phyloP scores from a whole-genome alignment of 64 coral and sea anemone species.

The Platygyra sinensis region DNA sequence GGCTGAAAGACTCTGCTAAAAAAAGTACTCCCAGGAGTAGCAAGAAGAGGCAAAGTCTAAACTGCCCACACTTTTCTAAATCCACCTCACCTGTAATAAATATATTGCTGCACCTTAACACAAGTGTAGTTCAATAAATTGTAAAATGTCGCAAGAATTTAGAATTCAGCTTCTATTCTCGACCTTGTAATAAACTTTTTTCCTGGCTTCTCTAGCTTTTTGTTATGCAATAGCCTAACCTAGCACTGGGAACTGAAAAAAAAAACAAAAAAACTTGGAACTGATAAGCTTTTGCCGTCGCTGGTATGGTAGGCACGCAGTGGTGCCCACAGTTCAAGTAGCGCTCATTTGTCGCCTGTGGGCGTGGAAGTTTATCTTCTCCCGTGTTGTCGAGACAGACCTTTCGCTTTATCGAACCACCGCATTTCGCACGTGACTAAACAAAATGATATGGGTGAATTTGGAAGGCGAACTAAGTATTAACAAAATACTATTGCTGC shows the following conservation, averaged over 20 bases:
- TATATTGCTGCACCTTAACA: background rate
- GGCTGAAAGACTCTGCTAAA: background rate
- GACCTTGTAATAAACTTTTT: too few species aligned
- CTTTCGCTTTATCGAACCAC: too few species aligned
- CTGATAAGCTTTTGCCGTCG: background rate
- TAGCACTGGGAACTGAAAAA: background rate
- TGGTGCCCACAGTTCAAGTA: background rate
- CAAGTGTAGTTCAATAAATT: background rate
- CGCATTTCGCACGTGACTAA: too few species aligned
- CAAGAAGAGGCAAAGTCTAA: background rate
- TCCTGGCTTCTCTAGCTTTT: background rate
- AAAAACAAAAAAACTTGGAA: background rate
- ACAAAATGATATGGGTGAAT: too few species aligned
- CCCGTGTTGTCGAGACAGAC: too few species aligned
- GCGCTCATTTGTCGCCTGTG: too few species aligned
- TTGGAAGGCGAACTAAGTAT: too few species aligned
- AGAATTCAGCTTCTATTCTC: too few species aligned
- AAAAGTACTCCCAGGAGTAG: background rate
- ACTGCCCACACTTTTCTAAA: background rate
- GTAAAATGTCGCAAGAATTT: background rate
- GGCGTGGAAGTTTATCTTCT: too few species aligned
- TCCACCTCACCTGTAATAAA: background rate
- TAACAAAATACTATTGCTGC: too few species aligned
- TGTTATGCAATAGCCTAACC: background rate
- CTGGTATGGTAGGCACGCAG: background rate